Evolutionary conservation across 2,113 vertebrate species (phyloP), one percentile per base, ranked within the genome.

Genomic region (Gambusia affinis): DNA sequence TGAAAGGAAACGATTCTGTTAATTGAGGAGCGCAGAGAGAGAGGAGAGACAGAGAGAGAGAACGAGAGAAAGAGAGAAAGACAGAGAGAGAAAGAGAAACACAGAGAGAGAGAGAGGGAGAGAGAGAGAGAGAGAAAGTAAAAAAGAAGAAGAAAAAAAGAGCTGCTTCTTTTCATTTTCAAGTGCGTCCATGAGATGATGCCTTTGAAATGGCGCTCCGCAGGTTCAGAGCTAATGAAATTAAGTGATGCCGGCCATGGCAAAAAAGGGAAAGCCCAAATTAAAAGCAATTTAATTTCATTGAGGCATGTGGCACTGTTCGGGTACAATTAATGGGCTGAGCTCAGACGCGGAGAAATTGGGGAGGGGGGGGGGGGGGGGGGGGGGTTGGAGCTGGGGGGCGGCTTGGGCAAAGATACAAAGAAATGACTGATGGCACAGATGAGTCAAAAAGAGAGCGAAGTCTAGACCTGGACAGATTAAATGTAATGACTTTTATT

Each of bases 1-100:
- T 98, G 97, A 98, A 99, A 98, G 97, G 95, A 96, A 97, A 93
- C 85, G 96, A 97, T 99, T 96, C 97, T 92, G 95, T 98, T 98
- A 98, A 98, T 98, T 98, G 97, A 96, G 96, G 95, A 97, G 95
- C 94, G 92, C 95, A 96, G 96, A 88, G 85, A 85, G 84, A 79
- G 77, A 83, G 78, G 79, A 72, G 84, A 87, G 83, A 42, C 39
- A 82, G 88, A 92, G 94, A 70, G 66, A 39, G 33, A n/a, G 70
- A 78, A 77, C 77, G 10, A 33, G 7, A 8, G 82, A 87, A 86
- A 27, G 60, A 82, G 85, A 92, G 94, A 72, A 66, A 61, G 39
- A 24, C 1, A n/a, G 22, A 61, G 65, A 39, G 19, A 27, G 47
- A 24, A 2, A 14, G 73, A 27, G 27, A 27, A 27, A n/a, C n/a